A percentile compares a stretch with the other conserved stretches of the same genome.
These are phyloP conservation scores for Agonum fuliginosum DNA, from an alignment of 2,888 invertebrate genomes.

Conservation along the genomic window DNA sequence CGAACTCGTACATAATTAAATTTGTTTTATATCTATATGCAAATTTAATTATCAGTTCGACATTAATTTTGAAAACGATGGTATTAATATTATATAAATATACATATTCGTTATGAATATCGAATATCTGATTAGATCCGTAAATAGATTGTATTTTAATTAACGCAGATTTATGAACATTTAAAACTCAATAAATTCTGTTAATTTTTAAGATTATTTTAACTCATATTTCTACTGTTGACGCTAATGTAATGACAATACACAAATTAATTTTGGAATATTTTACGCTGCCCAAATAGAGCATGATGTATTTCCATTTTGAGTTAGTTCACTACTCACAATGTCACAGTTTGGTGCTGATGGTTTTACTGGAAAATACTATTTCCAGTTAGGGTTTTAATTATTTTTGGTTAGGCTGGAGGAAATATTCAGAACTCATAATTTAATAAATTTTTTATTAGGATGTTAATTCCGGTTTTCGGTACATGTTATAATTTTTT, in stretches of 20 bases:
- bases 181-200: slow-evolving; percentile 40
- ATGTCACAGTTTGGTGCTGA: too few relatives aligned
- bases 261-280: background rate
- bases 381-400: too few relatives aligned
- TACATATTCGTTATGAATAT: slow-evolving; percentile 38
- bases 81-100: slow-evolving; percentile 41
- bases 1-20: slow-evolving; percentile 23
- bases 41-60: slow-evolving; percentile 45
- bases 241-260: slow-evolving; percentile 15
- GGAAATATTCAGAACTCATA: too few relatives aligned
- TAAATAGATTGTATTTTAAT: slow-evolving; percentile 36
- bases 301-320: too few relatives aligned
- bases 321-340: too few relatives aligned
- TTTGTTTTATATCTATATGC: slow-evolving; percentile 36
- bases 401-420: too few relatives aligned
- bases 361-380: too few relatives aligned
- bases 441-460: too few relatives aligned
- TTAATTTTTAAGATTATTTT: slow-evolving; percentile 37
- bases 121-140: slow-evolving; percentile 42
- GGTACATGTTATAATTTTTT: too few relatives aligned
- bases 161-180: slow-evolving; percentile 44
- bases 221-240: slow-evolving; percentile 6
- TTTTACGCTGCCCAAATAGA: background rate
- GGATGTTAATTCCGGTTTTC: too few relatives aligned
- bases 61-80: slow-evolving; percentile 40